Evolutionary conservation across 2,113 vertebrate genomes (phyloP).

Genomic region (Hemiprocne comata): DNA sequence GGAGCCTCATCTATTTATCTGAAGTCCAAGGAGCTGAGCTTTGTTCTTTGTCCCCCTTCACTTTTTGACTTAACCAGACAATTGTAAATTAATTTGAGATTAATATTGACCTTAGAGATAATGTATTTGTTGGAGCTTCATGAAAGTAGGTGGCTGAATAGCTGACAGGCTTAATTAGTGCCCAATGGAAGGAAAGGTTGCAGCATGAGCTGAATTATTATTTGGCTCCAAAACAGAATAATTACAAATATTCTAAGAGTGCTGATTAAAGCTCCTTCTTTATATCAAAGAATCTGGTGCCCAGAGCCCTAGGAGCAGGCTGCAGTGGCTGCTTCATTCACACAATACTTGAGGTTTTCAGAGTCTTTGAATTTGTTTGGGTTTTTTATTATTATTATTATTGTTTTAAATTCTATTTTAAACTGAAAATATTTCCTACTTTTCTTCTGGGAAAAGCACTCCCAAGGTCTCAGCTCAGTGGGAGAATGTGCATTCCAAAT

Average conservation of each 20-base stretch:
- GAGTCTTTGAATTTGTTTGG: neutral
- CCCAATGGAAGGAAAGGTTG: neutral
- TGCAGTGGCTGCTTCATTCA: neutral
- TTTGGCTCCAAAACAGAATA: neutral
- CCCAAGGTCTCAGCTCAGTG: slow-evolving; percentile 17
- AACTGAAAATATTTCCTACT: neutral
- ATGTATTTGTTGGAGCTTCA: neutral
- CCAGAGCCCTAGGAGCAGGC: neutral
- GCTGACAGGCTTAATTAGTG: neutral
- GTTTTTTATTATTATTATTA: neutral
- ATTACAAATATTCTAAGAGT: neutral
- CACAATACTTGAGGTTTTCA: neutral
- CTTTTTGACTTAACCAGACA: neutral
- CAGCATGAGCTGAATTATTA: neutral
- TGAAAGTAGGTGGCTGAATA: neutral
- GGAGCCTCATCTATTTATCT: neutral
- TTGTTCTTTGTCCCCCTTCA: neutral
- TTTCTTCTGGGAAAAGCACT: neutral
- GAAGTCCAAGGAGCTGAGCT: neutral
- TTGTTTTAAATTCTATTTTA: neutral
- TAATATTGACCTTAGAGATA: neutral
- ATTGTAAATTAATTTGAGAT: neutral
- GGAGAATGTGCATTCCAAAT: neutral
- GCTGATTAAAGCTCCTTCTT: neutral
- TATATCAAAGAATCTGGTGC: neutral